phyloP scores from a whole-genome alignment of 2,888 invertebrate genomes.

The Cephalotes varians region DNA sequence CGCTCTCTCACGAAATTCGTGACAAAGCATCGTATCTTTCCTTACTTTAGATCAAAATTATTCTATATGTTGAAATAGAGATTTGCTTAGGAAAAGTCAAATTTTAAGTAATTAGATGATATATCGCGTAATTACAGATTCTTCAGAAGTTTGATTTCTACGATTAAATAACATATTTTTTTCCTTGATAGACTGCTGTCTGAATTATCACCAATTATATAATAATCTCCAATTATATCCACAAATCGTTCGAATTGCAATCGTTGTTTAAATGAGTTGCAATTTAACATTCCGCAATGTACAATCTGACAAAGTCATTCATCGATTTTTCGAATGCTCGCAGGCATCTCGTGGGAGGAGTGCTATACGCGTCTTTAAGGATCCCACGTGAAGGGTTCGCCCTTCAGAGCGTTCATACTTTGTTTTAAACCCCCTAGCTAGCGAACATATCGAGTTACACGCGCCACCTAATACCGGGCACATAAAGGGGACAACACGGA shows the following conservation, averaged over 20 bases:
- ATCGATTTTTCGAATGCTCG: slow-evolving; percentile 9
- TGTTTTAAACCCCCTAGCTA: slow-evolving; percentile 73
- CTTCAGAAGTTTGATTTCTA: background rate
- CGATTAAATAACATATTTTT: slow-evolving; percentile 15
- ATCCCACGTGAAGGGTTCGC: slow-evolving; percentile 51
- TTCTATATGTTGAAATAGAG: background rate
- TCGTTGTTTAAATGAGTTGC: no score
- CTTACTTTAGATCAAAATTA: background rate
- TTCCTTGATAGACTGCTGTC: background rate
- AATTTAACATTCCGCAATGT: background rate
- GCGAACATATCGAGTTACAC: slow-evolving; percentile 78
- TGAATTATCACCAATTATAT: background rate
- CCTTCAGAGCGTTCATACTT: slow-evolving; percentile 65
- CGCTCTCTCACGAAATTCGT: slow-evolving; percentile 11
- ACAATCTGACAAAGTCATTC: slow-evolving; percentile 1
- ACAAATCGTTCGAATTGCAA: background rate
- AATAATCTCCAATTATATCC: background rate
- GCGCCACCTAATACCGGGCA: slow-evolving; percentile 74
- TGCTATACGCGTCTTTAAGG: slow-evolving; percentile 24
- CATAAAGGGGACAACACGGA: slow-evolving; percentile 68
- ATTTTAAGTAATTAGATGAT: background rate
- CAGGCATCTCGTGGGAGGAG: slow-evolving; percentile 42
- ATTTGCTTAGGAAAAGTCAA: background rate
- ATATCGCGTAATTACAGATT: background rate
- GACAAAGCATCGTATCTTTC: background rate